phyloP scores from a whole-genome alignment of 1,140 invertebrate genomes.

The Meloidogyne chitwoodi region DNA sequence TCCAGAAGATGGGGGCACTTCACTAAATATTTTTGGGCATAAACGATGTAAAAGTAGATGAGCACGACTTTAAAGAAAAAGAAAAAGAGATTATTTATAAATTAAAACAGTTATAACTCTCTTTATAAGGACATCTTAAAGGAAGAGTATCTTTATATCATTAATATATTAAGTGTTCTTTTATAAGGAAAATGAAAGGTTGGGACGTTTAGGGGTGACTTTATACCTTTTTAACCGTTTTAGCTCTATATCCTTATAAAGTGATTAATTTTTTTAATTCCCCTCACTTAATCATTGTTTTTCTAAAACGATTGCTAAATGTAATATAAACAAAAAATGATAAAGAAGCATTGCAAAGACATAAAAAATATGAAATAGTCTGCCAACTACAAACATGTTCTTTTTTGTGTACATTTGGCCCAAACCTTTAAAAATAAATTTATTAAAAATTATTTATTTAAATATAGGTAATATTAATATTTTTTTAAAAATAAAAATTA shows the following conservation, averaged over 20 bases:
- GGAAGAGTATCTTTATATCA: too few species aligned
- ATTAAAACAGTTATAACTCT: too few species aligned
- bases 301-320: constrained; percentile 49
- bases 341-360: constrained; percentile 49
- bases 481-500: not conserved
- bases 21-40: not conserved
- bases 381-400: constrained; percentile 43
- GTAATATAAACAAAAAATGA: constrained; percentile 55
- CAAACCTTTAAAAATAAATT: not conserved
- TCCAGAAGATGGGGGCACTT: not conserved
- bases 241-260: too few species aligned
- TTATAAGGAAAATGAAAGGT: too few species aligned
- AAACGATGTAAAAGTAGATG: constrained; percentile 9
- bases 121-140: too few species aligned
- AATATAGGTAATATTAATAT: too few species aligned
- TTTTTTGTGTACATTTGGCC: constrained; percentile 37
- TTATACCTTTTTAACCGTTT: too few species aligned
- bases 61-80: constrained; percentile 11
- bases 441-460: not conserved
- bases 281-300: constrained; percentile 37
- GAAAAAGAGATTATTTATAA: too few species aligned
- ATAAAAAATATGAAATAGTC: constrained; percentile 48
- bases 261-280: not conserved
- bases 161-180: too few species aligned
- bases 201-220: too few species aligned